Conservation (phyloP, 2,888 invertebrate genomes). For the Augiades crinisus region DNA sequence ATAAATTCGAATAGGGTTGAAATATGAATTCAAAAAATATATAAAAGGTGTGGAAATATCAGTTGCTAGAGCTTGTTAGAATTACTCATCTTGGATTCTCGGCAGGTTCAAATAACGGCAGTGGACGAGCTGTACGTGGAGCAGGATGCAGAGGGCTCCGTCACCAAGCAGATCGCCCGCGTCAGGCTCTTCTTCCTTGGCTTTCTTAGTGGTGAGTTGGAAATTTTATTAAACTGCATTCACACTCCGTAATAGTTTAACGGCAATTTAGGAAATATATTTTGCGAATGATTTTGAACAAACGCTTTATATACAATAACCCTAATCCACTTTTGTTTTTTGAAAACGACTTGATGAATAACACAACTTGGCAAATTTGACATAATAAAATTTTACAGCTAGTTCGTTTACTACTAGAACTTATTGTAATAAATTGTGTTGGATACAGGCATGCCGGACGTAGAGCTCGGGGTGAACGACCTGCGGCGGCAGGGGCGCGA, state of each 20-base stretch:
- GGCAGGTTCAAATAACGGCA: constrained; percentile 93
- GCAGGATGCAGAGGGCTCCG: constrained; percentile 91
- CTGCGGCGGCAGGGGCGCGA: constrained; percentile 98
- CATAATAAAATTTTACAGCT: too few relatives aligned
- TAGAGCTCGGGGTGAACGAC: constrained; percentile 99
- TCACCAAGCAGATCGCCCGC: constrained; percentile 95
- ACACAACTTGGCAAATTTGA: too few relatives aligned
- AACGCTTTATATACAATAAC: too few relatives aligned
- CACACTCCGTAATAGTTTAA: too few relatives aligned
- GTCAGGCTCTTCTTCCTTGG: constrained; percentile 97
- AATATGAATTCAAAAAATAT: too few relatives aligned
- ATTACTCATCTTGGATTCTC: background rate
- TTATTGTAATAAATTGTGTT: background rate
- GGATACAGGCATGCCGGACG: constrained; percentile 92
- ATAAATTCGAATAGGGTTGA: too few relatives aligned
- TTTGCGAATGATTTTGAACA: too few relatives aligned
- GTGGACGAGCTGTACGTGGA: constrained; percentile 97
- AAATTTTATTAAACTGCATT: background rate
- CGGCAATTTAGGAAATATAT: background rate
- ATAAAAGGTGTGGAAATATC: too few relatives aligned
- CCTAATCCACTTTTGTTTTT: too few relatives aligned
- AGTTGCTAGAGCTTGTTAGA: background rate
- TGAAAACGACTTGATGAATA: too few relatives aligned
- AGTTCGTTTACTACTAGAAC: background rate
- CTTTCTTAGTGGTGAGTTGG: constrained; percentile 91